Conservation (phyloP, 2,797 vertebrate species). For the Pagetopsis macropterus region DNA sequence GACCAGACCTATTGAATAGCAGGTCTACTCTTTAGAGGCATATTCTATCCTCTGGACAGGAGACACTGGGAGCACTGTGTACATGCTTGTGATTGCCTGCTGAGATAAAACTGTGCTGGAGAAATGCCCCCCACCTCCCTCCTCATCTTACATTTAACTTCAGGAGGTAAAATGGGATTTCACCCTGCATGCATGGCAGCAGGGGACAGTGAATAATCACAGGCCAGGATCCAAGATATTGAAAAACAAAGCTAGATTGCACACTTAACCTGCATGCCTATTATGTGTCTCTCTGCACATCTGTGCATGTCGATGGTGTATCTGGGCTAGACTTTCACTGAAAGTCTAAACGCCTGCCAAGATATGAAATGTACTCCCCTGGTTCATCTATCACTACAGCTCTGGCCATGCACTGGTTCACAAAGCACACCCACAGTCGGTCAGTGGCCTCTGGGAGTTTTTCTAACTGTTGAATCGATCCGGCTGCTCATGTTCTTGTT, state of each 20-base stretch:
- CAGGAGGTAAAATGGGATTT: constrained; percentile 37
- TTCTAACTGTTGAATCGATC: constrained; percentile 65
- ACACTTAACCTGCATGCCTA: constrained; percentile 14
- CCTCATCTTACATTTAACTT: constrained; percentile 15
- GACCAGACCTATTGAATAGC: constrained; percentile 22
- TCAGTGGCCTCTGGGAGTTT: constrained; percentile 59
- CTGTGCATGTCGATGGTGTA: constrained; percentile 28
- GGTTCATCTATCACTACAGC: constrained; percentile 32
- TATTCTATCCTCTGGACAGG: constrained; percentile 11
- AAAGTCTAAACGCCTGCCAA: constrained; percentile 25
- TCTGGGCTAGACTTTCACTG: constrained; percentile 25
- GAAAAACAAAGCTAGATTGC: constrained; percentile 15
- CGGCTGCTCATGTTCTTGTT: constrained; percentile 60
- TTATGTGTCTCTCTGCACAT: constrained; percentile 21
- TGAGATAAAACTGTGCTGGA: constrained; percentile 30
- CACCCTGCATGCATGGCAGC: constrained; percentile 4
- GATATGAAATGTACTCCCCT: constrained; percentile 39
- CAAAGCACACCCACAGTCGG: constrained; percentile 45
- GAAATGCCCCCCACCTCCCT: constrained; percentile 2
- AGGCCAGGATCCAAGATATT: constrained; percentile 19
- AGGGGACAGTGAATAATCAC: constrained; percentile 16
- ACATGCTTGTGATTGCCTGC: constrained; percentile 30
- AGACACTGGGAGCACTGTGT: constrained; percentile 9
- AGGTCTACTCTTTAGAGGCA: background rate
- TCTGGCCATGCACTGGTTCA: constrained; percentile 41